Evolutionary conservation across 2,888 invertebrate genomes (phyloP).

Genomic region (Eudemis profundana): DNA sequence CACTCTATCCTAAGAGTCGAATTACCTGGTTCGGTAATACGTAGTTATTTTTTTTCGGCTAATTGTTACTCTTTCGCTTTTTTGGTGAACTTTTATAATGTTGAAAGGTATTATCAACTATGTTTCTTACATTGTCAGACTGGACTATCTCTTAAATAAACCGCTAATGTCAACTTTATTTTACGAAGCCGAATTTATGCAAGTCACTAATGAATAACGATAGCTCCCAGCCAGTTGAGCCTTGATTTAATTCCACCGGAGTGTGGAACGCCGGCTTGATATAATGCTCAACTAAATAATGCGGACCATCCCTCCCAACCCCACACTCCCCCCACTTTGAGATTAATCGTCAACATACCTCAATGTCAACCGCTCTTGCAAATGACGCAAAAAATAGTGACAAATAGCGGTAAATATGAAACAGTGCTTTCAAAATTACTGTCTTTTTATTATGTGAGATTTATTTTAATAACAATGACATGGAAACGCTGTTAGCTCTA

Average conservation of each 20-base stretch:
- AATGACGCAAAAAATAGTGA: constrained; percentile 75
- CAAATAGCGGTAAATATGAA: constrained; percentile 57
- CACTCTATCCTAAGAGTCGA: too few relatives aligned
- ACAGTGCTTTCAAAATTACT: constrained; percentile 39
- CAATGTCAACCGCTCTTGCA: constrained; percentile 75
- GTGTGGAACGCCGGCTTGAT: constrained; percentile 64
- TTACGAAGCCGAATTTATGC: constrained; percentile 10
- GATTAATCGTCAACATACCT: constrained; percentile 78
- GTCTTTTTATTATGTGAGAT: constrained; percentile 37
- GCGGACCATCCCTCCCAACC: constrained; percentile 59
- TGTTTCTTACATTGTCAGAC: too few relatives aligned
- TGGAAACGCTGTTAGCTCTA: constrained; percentile 29
- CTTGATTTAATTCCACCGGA: constrained; percentile 72
- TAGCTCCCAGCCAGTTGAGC: constrained; percentile 62
- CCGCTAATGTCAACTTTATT: constrained; percentile 12
- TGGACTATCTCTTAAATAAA: neutral
- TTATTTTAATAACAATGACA: constrained; percentile 37
- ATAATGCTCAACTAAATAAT: constrained; percentile 75
- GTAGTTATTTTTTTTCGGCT: too few relatives aligned
- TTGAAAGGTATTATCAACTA: too few relatives aligned
- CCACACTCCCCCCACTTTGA: constrained; percentile 54
- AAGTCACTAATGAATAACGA: constrained; percentile 38
- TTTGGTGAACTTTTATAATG: too few relatives aligned
- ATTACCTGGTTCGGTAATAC: too few relatives aligned
- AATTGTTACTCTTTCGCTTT: too few relatives aligned